These are phyloP conservation scores for Ceriagrion tenellum DNA, from an alignment of 2,888 invertebrate species.

Conservation along the genomic window DNA sequence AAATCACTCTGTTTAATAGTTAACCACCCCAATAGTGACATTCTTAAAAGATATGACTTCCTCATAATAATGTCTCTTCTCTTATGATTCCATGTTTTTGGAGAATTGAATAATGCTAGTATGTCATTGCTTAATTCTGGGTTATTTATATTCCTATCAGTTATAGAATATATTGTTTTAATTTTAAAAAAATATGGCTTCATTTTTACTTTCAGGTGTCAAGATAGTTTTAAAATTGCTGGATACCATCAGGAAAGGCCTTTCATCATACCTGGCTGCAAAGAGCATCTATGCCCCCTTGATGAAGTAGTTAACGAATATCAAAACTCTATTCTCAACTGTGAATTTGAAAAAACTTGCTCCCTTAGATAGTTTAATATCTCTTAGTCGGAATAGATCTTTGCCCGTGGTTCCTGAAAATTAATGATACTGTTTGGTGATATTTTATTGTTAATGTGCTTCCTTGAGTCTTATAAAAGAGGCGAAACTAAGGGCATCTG, in stretches of 20 bases:
- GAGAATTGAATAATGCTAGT: too few species aligned
- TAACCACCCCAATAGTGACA: too few species aligned
- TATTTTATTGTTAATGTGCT: too few species aligned
- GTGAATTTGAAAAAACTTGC: constrained; percentile 86
- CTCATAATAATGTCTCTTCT: too few species aligned
- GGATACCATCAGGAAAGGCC: constrained; percentile 88
- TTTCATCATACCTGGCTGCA: constrained; percentile 85
- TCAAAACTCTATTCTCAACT: constrained; percentile 82
- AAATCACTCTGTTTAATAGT: too few species aligned
- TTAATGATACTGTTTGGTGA: too few species aligned
- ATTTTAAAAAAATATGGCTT: constrained; percentile 23
- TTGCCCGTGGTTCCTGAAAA: too few species aligned
- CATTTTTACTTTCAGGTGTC: constrained; percentile 79
- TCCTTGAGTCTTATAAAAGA: too few species aligned
- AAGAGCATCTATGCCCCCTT: constrained; percentile 84
- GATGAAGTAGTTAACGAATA: constrained; percentile 81
- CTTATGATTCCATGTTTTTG: too few species aligned
- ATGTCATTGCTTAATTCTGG: not conserved
- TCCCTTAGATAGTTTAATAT: not conserved
- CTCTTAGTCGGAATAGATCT: not conserved
- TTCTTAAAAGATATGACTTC: too few species aligned
- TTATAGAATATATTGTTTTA: not conserved
- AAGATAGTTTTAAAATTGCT: constrained; percentile 80
- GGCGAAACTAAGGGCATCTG: too few species aligned
- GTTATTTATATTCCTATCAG: too few species aligned